A percentile compares a stretch with the other conserved stretches of the same genome.
Evolutionary conservation across 2,888 invertebrate species (phyloP).

Genomic region (Graphium colonna): DNA sequence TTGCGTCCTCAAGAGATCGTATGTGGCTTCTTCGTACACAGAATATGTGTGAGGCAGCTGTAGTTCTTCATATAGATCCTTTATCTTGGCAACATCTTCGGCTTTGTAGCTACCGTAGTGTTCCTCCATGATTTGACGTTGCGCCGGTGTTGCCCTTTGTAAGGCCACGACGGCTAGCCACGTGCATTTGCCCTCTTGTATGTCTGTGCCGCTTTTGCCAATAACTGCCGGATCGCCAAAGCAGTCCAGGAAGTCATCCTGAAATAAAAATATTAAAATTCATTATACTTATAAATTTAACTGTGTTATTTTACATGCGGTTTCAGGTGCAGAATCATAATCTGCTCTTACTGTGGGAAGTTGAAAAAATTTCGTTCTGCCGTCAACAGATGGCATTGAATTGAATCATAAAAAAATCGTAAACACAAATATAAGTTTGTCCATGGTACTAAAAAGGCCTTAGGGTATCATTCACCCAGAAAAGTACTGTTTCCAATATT

Average conservation of each 20-base stretch:
- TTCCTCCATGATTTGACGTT: constrained; percentile 86
- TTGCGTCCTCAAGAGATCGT: constrained; percentile 89
- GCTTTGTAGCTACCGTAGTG: constrained; percentile 87
- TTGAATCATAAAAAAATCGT: too few relatives aligned
- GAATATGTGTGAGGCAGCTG: constrained; percentile 88
- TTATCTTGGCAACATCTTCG: constrained; percentile 84
- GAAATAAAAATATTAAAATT: too few relatives aligned
- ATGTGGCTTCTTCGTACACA: constrained; percentile 90
- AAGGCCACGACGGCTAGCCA: constrained; percentile 96
- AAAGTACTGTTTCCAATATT: too few relatives aligned
- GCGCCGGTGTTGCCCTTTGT: constrained; percentile 85
- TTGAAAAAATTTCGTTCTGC: too few relatives aligned
- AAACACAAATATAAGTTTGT: too few relatives aligned
- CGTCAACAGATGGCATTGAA: too few relatives aligned
- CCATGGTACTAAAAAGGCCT: too few relatives aligned
- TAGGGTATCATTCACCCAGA: too few relatives aligned
- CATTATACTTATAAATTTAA: too few relatives aligned
- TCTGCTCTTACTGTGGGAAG: too few relatives aligned
- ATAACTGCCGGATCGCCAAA: constrained; percentile 92
- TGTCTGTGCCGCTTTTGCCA: constrained; percentile 95
- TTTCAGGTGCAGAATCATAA: too few relatives aligned
- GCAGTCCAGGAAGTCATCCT: constrained; percentile 94
- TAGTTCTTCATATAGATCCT: constrained; percentile 87
- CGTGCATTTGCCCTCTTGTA: constrained; percentile 96
- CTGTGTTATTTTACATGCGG: too few relatives aligned